These are phyloP conservation scores for Pyrgus malvae DNA, from an alignment of 2,888 invertebrate species.

Conservation along the genomic window DNA sequence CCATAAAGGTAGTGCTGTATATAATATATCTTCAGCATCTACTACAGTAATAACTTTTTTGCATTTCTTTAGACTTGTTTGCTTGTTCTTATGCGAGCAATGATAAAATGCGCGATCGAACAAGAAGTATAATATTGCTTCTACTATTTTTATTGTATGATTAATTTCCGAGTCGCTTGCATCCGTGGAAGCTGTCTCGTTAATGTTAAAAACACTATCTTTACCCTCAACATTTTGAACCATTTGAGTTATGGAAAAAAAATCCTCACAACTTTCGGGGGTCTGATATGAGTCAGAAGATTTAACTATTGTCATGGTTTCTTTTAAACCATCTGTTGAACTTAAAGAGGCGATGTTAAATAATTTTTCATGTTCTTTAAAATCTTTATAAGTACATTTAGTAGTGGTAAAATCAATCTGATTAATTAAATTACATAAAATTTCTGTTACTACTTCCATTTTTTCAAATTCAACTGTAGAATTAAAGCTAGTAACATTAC, in stretches of 20 bases:
- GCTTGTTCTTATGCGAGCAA: slow-evolving; percentile 44
- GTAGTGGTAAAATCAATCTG: slow-evolving; percentile 45
- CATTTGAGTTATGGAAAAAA: slow-evolving; percentile 62
- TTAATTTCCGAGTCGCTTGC: slow-evolving; percentile 47
- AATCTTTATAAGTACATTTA: slow-evolving; percentile 6
- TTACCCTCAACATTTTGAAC: slow-evolving; percentile 56
- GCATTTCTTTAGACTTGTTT: slow-evolving; percentile 32
- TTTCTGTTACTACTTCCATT: slow-evolving; percentile 59
- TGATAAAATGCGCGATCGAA: slow-evolving; percentile 55
- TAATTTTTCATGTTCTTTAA: neutral
- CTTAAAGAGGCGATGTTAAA: too few relatives aligned
- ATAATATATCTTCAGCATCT: slow-evolving; percentile 66
- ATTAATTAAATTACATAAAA: slow-evolving; percentile 51
- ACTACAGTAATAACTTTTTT: slow-evolving; percentile 64
- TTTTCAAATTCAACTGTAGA: slow-evolving; percentile 72
- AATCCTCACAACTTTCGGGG: slow-evolving; percentile 29
- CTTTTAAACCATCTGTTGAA: neutral
- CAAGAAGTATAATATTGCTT: slow-evolving; percentile 63
- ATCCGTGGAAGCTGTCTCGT: slow-evolving; percentile 55
- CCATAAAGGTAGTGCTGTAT: slow-evolving; percentile 55
- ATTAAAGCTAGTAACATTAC: slow-evolving; percentile 57
- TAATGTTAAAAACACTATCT: slow-evolving; percentile 35
- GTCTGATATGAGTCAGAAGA: neutral
- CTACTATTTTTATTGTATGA: slow-evolving; percentile 51
- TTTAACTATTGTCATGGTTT: neutral